Conservation (phyloP, 1,140 invertebrate species). For the Bombyx mandarina region DNA sequence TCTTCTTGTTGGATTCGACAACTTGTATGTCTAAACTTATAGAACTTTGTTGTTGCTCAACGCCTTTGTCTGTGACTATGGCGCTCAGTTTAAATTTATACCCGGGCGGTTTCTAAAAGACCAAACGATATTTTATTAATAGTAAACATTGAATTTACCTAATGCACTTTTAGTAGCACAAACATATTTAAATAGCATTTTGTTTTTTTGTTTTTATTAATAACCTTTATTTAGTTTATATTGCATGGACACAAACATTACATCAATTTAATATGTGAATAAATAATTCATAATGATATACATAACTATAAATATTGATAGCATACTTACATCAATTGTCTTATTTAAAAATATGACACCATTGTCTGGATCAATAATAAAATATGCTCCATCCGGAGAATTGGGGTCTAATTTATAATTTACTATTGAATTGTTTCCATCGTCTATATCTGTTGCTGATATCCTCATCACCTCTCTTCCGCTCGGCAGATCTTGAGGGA, state of each 20-base stretch:
- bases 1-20: constrained; percentile 89
- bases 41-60: constrained; percentile 72
- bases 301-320: constrained; percentile 1
- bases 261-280: too few species aligned
- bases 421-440: constrained; percentile 87
- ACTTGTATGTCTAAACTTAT: constrained; percentile 87
- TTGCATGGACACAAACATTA: not conserved
- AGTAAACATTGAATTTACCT: not conserved
- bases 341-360: constrained; percentile 85
- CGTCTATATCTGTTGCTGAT: constrained; percentile 90
- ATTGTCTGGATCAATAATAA: constrained; percentile 81
- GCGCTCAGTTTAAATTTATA: constrained; percentile 82
- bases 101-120: constrained; percentile 73
- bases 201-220: not conserved
- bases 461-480: constrained; percentile 87
- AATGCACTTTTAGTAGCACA: not conserved
- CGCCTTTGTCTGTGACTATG: constrained; percentile 83
- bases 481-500: constrained; percentile 79
- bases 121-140: constrained; percentile 2
- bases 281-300: too few species aligned
- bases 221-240: not conserved
- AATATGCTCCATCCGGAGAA: constrained; percentile 77
- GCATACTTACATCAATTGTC: constrained; percentile 76
- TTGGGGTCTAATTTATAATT: constrained; percentile 75
- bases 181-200: not conserved